phyloP scores from a whole-genome alignment of 2,797 vertebrate species.

The Sebastes nivosus region DNA sequence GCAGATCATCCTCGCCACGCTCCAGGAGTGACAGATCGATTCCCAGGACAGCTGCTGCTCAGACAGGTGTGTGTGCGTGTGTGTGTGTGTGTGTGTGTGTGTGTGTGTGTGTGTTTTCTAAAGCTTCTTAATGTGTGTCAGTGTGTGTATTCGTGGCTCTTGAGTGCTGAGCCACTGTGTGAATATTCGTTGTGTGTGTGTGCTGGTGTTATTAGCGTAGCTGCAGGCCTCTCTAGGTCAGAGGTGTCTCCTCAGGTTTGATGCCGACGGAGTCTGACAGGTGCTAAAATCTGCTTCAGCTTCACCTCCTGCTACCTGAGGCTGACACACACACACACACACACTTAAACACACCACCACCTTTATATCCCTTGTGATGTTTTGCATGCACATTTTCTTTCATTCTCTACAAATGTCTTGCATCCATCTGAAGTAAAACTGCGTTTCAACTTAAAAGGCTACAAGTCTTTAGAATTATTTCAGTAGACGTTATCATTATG shows the following conservation, averaged over 20 bases:
- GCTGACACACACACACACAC: neutral
- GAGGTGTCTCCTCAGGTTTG: constrained; percentile 24
- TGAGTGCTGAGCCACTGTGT: neutral
- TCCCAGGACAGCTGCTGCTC: no score
- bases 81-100: neutral
- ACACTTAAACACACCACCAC: neutral
- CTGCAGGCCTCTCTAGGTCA: constrained; percentile 41
- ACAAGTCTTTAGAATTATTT: no score
- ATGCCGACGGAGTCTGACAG: constrained; percentile 37
- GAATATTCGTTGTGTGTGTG: neutral
- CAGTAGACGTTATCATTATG: no score
- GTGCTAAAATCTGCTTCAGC: constrained; percentile 29
- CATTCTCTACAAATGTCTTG: neutral
- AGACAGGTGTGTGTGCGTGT: neutral
- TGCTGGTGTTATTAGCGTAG: neutral
- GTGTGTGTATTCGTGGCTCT: neutral
- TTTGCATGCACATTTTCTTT: neutral
- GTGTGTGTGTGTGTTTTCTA: neutral
- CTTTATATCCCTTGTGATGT: neutral
- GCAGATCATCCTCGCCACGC: no score
- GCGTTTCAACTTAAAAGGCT: no score
- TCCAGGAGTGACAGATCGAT: no score
- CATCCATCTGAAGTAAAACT: neutral
- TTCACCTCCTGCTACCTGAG: constrained; percentile 31
- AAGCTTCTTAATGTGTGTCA: neutral